phyloP scores from a whole-genome alignment of 2,113 vertebrate genomes.

The Notiomystis cincta region DNA sequence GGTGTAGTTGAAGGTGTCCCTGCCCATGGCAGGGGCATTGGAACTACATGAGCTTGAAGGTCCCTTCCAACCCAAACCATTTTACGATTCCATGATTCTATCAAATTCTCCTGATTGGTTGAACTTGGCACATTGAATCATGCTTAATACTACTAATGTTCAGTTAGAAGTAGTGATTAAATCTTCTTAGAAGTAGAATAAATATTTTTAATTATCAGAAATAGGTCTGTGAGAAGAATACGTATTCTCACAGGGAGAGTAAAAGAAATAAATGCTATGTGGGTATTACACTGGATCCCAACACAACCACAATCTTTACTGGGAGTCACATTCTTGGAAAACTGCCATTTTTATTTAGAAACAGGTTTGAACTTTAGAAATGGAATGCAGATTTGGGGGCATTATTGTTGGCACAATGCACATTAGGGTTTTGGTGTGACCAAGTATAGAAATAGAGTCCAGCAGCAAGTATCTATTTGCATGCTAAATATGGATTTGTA shows the following conservation, averaged over 20 bases:
- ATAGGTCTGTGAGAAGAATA: neutral
- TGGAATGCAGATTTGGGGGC: neutral
- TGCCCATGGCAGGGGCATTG: neutral
- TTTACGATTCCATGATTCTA: neutral
- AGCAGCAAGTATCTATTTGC: neutral
- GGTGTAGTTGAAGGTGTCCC: neutral
- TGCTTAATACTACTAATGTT: neutral
- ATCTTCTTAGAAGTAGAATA: neutral
- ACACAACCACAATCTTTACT: neutral
- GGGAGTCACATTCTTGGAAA: neutral
- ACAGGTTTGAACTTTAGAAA: neutral
- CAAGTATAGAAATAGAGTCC: neutral
- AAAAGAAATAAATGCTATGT: neutral
- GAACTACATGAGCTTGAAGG: neutral
- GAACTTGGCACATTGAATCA: neutral
- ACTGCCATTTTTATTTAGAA: neutral
- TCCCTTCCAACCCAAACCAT: neutral
- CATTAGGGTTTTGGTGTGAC: neutral
- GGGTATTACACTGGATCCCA: neutral
- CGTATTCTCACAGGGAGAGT: neutral
- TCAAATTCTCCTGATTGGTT: neutral
- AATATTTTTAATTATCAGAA: neutral
- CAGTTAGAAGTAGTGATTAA: neutral
- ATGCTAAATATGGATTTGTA: neutral
- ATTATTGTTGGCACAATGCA: neutral